phyloP scores from a whole-genome alignment of 2,888 invertebrate species.

The Drosophila koepferae region DNA sequence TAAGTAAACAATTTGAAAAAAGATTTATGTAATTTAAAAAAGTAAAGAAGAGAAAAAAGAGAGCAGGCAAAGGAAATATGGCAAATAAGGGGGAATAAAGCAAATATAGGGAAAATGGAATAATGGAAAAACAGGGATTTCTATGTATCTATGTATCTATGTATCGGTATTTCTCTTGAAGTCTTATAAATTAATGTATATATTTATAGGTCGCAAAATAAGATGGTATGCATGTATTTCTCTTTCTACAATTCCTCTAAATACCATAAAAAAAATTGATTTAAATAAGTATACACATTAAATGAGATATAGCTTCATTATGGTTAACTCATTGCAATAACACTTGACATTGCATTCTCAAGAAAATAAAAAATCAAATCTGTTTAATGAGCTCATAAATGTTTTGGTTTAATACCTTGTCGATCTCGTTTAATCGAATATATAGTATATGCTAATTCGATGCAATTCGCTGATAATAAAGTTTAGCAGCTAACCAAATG shows the following conservation, averaged over 20 bases:
- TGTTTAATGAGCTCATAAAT: constrained; percentile 19
- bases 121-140: too few relatives aligned
- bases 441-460: neutral
- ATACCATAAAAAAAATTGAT: neutral
- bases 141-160: neutral
- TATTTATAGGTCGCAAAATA: neutral
- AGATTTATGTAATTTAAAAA: too few relatives aligned
- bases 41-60: too few relatives aligned
- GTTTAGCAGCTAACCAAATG: neutral
- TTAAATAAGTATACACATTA: neutral
- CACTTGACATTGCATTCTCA: constrained; percentile 6
- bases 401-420: constrained; percentile 12
- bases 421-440: constrained; percentile 8
- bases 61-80: too few relatives aligned
- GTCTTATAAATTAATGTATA: too few relatives aligned
- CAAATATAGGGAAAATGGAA: too few relatives aligned
- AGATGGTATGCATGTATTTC: neutral
- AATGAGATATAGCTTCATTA: constrained; percentile 7
- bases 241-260: too few relatives aligned
- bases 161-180: neutral
- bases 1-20: too few relatives aligned
- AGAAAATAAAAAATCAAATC: constrained; percentile 6
- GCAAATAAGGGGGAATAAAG: too few relatives aligned
- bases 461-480: neutral
- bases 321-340: constrained; percentile 7